These are phyloP conservation scores for Ormyrus nitidulus DNA, from an alignment of 2,888 invertebrate species.

Conservation along the genomic window DNA sequence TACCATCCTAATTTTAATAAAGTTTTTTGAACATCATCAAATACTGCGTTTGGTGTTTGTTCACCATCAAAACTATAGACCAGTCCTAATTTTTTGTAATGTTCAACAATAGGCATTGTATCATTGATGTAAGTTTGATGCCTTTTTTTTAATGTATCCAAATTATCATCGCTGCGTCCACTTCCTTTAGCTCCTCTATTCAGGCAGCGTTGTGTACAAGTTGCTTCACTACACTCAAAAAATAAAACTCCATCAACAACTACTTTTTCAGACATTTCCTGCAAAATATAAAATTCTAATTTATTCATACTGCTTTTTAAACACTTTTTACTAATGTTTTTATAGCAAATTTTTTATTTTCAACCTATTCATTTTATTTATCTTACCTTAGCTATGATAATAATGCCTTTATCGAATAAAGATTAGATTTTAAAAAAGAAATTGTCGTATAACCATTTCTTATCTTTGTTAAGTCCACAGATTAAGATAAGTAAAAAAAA, in stretches of 20 bases:
- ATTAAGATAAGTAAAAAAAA: too few species aligned
- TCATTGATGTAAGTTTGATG: constrained; percentile 90
- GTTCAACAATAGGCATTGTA: constrained; percentile 92
- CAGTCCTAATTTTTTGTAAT: constrained; percentile 84
- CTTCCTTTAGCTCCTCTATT: constrained; percentile 91
- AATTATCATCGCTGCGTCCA: constrained; percentile 96
- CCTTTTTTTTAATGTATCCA: constrained; percentile 90
- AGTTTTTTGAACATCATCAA: constrained; percentile 78
- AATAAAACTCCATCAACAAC: constrained; percentile 92
- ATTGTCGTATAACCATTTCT: too few species aligned
- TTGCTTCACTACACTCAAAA: constrained; percentile 90
- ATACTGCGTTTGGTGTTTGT: constrained; percentile 82
- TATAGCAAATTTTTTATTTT: too few species aligned
- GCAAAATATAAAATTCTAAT: constrained; percentile 56
- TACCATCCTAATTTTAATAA: constrained; percentile 76
- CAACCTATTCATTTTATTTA: background rate
- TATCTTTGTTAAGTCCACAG: too few species aligned
- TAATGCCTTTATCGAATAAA: background rate
- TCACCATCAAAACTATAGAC: constrained; percentile 88
- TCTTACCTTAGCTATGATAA: background rate
- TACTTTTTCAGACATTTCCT: constrained; percentile 88
- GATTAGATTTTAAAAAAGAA: too few species aligned
- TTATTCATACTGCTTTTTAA: background rate
- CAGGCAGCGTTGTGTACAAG: constrained; percentile 91
- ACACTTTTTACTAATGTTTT: background rate